Evolutionary conservation across 1,140 invertebrate species (phyloP).

Genomic region (Nixonia krombeini): DNA sequence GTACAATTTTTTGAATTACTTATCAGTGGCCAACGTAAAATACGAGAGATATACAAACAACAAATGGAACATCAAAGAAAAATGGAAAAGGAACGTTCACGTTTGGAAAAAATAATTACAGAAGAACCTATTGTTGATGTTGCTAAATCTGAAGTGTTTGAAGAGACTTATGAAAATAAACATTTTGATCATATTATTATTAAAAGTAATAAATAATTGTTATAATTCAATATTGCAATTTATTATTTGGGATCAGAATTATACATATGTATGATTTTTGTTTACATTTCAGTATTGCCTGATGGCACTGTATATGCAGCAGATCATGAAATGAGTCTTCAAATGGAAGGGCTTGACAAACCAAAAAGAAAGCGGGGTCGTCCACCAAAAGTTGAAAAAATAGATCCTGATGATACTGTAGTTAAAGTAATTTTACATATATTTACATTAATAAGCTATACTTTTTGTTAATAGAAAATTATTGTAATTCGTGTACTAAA

Average conservation of each 20-base stretch:
- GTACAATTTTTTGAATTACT: conserved; percentile 80
- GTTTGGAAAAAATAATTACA: conserved; percentile 42
- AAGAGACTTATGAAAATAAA: conserved; percentile 51
- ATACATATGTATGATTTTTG: not conserved
- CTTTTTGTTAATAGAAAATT: not conserved
- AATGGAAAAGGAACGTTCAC: conserved; percentile 50
- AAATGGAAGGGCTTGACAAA: conserved; percentile 77
- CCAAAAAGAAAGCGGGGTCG: conserved; percentile 79
- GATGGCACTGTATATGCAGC: conserved; percentile 73
- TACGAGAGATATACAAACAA: conserved; percentile 71
- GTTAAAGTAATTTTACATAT: conserved; percentile 16
- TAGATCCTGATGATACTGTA: conserved; percentile 19
- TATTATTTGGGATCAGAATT: not conserved
- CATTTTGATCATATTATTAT: conserved; percentile 69
- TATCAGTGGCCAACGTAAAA: conserved; percentile 77
- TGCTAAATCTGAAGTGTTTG: conserved; percentile 30
- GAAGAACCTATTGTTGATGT: conserved; percentile 31
- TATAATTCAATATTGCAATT: no score
- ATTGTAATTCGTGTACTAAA: not conserved
- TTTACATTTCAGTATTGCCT: conserved; percentile 65
- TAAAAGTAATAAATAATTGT: conserved; percentile 60
- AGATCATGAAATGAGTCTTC: conserved; percentile 74
- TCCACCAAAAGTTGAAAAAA: conserved; percentile 73
- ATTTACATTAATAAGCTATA: conserved; percentile 3
- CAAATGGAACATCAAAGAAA: conserved; percentile 63